A percentile compares a stretch with the other conserved stretches of the same genome.
Conservation (phyloP, 2,797 vertebrate species). For the Liparis tanakae region DNA sequence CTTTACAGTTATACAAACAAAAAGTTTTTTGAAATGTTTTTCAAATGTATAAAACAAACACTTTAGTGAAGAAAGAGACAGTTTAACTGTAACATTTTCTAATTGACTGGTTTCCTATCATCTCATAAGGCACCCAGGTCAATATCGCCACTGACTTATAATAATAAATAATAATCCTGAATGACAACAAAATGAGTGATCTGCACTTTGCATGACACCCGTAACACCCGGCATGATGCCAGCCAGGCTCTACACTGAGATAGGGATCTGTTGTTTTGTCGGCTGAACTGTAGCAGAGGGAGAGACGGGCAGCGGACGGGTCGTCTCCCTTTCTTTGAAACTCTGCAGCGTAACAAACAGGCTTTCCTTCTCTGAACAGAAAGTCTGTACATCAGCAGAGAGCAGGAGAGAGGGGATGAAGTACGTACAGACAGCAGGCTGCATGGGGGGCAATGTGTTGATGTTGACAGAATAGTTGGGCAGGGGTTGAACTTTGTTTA, state of each 20-base stretch:
- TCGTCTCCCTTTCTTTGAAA: conserved; percentile 81
- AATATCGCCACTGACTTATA: background rate
- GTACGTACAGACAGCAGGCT: conserved; percentile 50
- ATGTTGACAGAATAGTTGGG: conserved; percentile 68
- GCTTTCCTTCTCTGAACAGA: conserved; percentile 85
- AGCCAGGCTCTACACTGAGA: conserved; percentile 64
- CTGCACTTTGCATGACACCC: conserved; percentile 35
- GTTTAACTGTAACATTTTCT: background rate
- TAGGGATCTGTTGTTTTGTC: conserved; percentile 80
- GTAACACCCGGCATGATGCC: conserved; percentile 31
- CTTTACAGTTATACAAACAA: conserved; percentile 10
- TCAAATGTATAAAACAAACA: background rate
- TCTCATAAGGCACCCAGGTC: background rate
- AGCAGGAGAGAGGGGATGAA: conserved; percentile 74
- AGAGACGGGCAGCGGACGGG: conserved; percentile 59
- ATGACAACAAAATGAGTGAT: conserved; percentile 29
- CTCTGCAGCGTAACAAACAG: conserved; percentile 86
- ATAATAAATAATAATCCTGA: background rate
- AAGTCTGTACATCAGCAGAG: conserved; percentile 84
- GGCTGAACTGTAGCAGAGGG: conserved; percentile 65
- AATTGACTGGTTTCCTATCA: background rate
- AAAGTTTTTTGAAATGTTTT: background rate
- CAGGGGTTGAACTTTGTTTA: conserved; percentile 43
- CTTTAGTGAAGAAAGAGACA: background rate
- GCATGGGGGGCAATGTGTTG: conserved; percentile 56